These are phyloP conservation scores for Polyommatus icarus DNA, from an alignment of 2,888 invertebrate genomes.

Conservation along the genomic window DNA sequence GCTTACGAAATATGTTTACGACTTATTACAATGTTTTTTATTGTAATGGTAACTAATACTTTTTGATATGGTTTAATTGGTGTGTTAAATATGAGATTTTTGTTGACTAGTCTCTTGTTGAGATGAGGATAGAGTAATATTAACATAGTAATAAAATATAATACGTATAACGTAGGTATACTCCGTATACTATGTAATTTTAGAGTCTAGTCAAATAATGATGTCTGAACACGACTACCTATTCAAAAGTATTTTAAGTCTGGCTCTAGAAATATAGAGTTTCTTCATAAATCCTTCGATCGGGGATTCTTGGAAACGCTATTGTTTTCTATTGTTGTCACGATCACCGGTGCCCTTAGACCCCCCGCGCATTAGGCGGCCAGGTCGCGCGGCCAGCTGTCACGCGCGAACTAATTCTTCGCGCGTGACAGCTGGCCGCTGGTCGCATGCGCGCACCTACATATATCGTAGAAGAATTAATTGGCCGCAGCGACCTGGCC, in stretches of 20 bases:
- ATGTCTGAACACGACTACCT: background rate
- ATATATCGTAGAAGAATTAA: too few species aligned
- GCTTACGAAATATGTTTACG: conserved; percentile 23
- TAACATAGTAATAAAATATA: background rate
- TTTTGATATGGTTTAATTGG: conserved; percentile 19
- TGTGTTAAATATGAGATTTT: conserved; percentile 9
- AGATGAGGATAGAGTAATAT: background rate
- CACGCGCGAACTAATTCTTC: too few species aligned
- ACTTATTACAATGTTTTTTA: conserved; percentile 31
- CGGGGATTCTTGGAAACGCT: too few species aligned
- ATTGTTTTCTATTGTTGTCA: too few species aligned
- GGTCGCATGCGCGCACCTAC: too few species aligned
- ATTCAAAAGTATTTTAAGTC: background rate
- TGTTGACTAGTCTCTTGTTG: background rate
- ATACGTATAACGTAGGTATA: background rate
- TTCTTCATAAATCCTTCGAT: too few species aligned
- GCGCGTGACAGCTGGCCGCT: too few species aligned
- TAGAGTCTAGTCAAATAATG: background rate
- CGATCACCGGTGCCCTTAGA: too few species aligned
- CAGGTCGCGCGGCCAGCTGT: too few species aligned
- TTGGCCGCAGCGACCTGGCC: too few species aligned
- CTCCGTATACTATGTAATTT: background rate
- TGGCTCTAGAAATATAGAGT: too few species aligned
- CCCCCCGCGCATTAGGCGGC: too few species aligned
- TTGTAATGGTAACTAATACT: conserved; percentile 28